phyloP scores from a whole-genome alignment of 2,888 invertebrate genomes.

The Ptychoptera contaminata region DNA sequence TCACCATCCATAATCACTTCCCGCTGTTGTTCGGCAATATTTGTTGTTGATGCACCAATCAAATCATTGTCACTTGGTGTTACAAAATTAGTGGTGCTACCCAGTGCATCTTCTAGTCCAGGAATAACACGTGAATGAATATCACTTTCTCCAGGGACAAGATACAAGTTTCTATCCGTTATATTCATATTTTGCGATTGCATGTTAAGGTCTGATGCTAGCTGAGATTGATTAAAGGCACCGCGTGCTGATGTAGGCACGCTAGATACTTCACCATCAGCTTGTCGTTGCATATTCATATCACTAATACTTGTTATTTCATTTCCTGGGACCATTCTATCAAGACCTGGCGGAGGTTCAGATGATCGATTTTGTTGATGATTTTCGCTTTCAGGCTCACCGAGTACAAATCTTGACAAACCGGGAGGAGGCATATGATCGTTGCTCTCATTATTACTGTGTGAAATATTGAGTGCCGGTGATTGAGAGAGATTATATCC shows the following conservation, averaged over 20 bases:
- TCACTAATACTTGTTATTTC: constrained; percentile 25
- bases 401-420: constrained; percentile 46
- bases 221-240: not conserved
- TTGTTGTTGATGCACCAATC: not conserved
- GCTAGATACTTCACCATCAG: constrained; percentile 29
- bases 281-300: constrained; percentile 30
- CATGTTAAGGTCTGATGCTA: not conserved
- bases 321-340: constrained; percentile 37
- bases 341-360: constrained; percentile 36
- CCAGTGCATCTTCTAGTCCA: constrained; percentile 35
- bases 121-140: constrained; percentile 33
- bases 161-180: constrained; percentile 21
- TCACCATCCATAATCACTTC: constrained; percentile 44
- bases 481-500: constrained; percentile 19
- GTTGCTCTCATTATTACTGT: constrained; percentile 19
- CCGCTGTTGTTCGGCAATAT: constrained; percentile 25
- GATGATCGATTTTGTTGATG: constrained; percentile 14
- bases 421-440: constrained; percentile 46
- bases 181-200: constrained; percentile 4
- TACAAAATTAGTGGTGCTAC: not conserved
- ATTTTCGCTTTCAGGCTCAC: constrained; percentile 43
- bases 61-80: constrained; percentile 17
- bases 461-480: constrained; percentile 15
- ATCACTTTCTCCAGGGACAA: constrained; percentile 23
- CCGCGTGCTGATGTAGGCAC: constrained; percentile 8